Base-by-base conservation (phyloP, 2,888 invertebrate species). In the Colletes collaris region DNA sequence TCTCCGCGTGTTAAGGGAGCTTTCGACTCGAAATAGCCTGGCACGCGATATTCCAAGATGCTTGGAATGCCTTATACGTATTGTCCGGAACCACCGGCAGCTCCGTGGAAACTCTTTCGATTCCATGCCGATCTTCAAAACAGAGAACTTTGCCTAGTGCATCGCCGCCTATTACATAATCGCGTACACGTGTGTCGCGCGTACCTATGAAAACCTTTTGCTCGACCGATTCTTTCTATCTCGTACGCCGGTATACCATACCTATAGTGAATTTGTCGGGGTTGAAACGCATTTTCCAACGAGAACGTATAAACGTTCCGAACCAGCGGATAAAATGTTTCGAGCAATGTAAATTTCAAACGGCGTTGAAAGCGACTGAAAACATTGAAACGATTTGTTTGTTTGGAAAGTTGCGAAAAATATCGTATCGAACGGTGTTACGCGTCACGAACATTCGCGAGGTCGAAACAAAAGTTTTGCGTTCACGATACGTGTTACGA, bases 11-110 rank as follows among this genome's bases (percentile, higher is more conserved):
- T 62, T 56, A 16, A 19, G 50, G 56, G 37, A 49, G 55, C 40
- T 55, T 40, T 40, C 49, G 8, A 56, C 6, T 16, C 55, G 56
- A 64, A 58, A 46, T 55, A 55, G 50, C 7, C 68, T 50, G 62
- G n/a, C 68, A 68, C 27, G 62, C 49, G 37, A 62, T 55, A 44
- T 59, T 52, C 74, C 55, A 27, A 63, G 55, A 63, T 63, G 35
- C 46, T 50, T 37, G 50, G 59, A 50, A 69, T 52, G 10, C 60
- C 69, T 52, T 4, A 37, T 60, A 16, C 0, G 16, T 16, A 69
- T 69, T 37, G 59, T 69, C 11, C 50, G 60, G 40, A 46, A 46
- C 44, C 44, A 46, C 44, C 8, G 10, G 35, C 46, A 37, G 7
- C 37, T 49, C 49, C n/a, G n/a, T 10, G 16, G 37, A 50, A 60